These are phyloP conservation scores for Drepanosiphum platanoidis DNA, from an alignment of 2,888 invertebrate genomes.

Conservation along the genomic window DNA sequence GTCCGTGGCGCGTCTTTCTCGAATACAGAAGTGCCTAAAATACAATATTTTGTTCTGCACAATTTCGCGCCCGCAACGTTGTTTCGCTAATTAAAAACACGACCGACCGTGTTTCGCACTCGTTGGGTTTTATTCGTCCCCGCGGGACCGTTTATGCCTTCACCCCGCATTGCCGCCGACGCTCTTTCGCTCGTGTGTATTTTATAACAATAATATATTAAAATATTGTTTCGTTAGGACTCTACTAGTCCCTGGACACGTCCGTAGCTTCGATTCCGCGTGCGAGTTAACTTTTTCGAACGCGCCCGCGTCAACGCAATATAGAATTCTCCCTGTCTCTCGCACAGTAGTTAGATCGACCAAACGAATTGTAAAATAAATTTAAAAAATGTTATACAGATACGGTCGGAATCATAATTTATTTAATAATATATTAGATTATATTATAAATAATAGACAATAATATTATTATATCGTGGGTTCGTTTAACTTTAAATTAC, in stretches of 20 bases:
- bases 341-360: too few species aligned
- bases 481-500: too few species aligned
- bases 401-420: too few species aligned
- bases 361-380: too few species aligned
- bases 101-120: slow-evolving; percentile 1
- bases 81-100: slow-evolving; percentile 40
- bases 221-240: neutral
- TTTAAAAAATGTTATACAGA: too few species aligned
- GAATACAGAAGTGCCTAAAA: too few species aligned
- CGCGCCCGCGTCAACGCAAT: neutral
- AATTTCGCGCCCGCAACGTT: neutral
- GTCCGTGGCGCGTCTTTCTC: neutral
- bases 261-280: neutral
- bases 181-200: neutral
- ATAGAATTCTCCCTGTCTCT: too few species aligned
- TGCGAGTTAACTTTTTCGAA: neutral
- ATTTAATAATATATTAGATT: too few species aligned
- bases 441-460: too few species aligned
- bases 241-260: neutral
- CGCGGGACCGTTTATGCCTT: slow-evolving; percentile 5
- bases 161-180: neutral
- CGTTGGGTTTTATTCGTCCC: slow-evolving; percentile 37
- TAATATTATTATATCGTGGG: too few species aligned
- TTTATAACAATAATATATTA: neutral
- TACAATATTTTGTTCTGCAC: too few species aligned